Conservation (phyloP, 2,888 invertebrate species). For the Stenodema calcarata region DNA sequence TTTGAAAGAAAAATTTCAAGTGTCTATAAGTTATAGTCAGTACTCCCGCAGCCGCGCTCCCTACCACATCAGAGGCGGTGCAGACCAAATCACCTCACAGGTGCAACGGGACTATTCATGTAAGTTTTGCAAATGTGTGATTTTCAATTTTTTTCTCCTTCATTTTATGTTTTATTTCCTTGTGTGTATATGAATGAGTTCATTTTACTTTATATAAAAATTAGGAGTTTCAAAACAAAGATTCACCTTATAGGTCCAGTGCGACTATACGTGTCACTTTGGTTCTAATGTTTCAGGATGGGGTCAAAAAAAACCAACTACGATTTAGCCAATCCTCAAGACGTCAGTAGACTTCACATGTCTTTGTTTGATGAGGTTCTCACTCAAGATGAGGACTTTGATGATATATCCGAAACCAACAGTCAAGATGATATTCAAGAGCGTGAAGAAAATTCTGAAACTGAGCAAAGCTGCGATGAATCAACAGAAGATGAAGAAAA, state of each 20-base stretch:
- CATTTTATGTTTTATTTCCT: background rate
- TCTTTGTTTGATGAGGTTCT: conserved; percentile 20
- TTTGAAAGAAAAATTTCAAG: too few relatives aligned
- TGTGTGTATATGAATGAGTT: background rate
- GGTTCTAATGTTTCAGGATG: conserved; percentile 22
- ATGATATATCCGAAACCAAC: conserved; percentile 7
- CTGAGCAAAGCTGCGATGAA: conserved; percentile 24
- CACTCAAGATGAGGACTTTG: conserved; percentile 21
- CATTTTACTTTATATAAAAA: background rate
- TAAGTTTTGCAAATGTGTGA: conserved; percentile 5
- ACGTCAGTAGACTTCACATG: conserved; percentile 16
- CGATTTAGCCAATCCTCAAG: background rate
- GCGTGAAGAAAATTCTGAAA: conserved; percentile 14
- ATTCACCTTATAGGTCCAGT: background rate
- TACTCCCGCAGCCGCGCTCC: background rate
- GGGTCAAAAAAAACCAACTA: background rate
- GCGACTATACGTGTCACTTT: conserved; percentile 3
- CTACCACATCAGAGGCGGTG: background rate
- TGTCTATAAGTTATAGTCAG: background rate
- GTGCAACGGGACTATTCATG: conserved; percentile 9
- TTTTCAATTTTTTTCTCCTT: background rate
- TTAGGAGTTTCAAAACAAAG: background rate
- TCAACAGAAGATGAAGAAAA: conserved; percentile 16
- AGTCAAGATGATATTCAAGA: conserved; percentile 18
- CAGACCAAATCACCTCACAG: background rate